Conservation (phyloP, 1,140 invertebrate genomes). For the Tetramorium parvispinum region DNA sequence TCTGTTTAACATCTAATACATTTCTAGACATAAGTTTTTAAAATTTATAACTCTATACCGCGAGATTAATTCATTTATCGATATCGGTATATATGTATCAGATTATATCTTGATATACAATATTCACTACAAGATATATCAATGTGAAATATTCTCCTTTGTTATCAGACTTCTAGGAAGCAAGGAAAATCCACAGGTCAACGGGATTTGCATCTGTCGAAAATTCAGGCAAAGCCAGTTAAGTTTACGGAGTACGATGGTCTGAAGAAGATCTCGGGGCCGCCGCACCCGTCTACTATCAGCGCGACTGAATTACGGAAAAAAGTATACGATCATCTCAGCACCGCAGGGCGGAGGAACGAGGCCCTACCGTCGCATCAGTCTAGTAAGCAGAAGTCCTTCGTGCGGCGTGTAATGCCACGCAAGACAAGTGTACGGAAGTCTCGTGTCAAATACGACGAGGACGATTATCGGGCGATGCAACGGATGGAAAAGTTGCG, state of each 20-base stretch:
- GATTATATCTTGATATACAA: neutral
- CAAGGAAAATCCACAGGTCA: slow-evolving; percentile 22
- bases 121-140: neutral
- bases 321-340: slow-evolving; percentile 2
- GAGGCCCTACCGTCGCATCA: slow-evolving; percentile 68
- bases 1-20: neutral
- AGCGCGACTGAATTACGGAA: slow-evolving; percentile 62
- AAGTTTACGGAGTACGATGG: slow-evolving; percentile 75
- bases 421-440: slow-evolving; percentile 71
- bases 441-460: slow-evolving; percentile 87
- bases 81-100: neutral
- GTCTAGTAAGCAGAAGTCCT: slow-evolving; percentile 66
- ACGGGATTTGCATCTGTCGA: slow-evolving; percentile 69
- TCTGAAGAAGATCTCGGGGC: slow-evolving; percentile 73
- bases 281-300: slow-evolving; percentile 62
- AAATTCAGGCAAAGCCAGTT: slow-evolving; percentile 76
- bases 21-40: neutral
- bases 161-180: slow-evolving; percentile 8
- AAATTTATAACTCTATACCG: neutral
- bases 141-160: neutral
- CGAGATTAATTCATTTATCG: neutral
- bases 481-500: slow-evolving; percentile 88
- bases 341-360: slow-evolving; percentile 39
- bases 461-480: slow-evolving; percentile 89
- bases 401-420: slow-evolving; percentile 80